These are phyloP conservation scores for Anas georgica DNA, from an alignment of 2,797 vertebrate genomes.

Conservation along the genomic window DNA sequence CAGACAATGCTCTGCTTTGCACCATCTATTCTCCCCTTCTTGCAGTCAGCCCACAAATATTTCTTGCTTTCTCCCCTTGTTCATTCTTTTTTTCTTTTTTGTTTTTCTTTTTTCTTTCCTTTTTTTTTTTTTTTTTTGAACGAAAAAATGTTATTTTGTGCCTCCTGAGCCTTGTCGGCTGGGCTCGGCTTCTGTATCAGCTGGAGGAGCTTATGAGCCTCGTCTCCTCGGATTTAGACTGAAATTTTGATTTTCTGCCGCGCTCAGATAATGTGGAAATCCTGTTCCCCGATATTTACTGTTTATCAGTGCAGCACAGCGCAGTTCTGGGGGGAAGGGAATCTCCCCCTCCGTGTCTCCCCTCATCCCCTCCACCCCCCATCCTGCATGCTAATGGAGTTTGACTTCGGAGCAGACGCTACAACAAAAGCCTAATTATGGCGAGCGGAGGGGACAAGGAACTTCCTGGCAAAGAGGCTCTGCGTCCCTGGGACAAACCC, in stretches of 20 bases:
- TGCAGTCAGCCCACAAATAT: neutral
- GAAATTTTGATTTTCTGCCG: conserved; percentile 88
- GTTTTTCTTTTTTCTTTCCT: too few species aligned
- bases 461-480: neutral
- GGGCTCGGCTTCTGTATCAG: conserved; percentile 36
- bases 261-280: conserved; percentile 83
- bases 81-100: neutral
- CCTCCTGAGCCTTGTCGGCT: conserved; percentile 25
- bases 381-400: conserved; percentile 1
- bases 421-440: neutral
- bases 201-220: conserved; percentile 72
- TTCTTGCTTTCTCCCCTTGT: neutral
- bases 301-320: conserved; percentile 44
- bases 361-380: neutral
- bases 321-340: neutral
- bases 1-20: neutral
- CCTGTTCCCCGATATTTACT: conserved; percentile 60
- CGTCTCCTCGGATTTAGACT: conserved; percentile 87
- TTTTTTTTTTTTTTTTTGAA: neutral
- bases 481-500: accelerated
- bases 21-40: neutral
- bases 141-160: neutral
- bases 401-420: neutral
- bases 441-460: neutral
- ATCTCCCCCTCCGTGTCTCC: neutral